A percentile compares a stretch with the other conserved stretches of the same genome.
Evolutionary conservation across 2,888 invertebrate genomes (phyloP).

Genomic region (Automeris io): DNA sequence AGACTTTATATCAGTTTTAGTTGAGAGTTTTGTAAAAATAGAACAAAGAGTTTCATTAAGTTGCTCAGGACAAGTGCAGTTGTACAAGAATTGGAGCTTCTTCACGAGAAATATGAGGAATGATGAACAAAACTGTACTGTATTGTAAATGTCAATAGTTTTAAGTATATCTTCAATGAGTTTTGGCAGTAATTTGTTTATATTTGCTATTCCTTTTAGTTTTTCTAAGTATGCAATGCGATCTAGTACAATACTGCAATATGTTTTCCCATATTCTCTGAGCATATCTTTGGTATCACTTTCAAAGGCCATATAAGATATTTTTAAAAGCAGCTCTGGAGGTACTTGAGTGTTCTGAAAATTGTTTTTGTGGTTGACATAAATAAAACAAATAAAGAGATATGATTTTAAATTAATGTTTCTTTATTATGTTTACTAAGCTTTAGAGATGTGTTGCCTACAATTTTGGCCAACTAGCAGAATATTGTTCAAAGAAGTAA

Average conservation of each 20-base stretch:
- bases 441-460: too few species aligned
- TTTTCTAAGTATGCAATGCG: slow-evolving; percentile 48
- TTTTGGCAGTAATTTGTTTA: slow-evolving; percentile 47
- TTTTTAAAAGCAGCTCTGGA: slow-evolving; percentile 50
- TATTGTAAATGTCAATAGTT: slow-evolving; percentile 44
- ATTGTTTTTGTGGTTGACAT: not conserved
- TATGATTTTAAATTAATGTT: too few species aligned
- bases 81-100: slow-evolving; percentile 46
- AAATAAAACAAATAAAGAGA: too few species aligned
- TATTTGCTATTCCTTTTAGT: slow-evolving; percentile 33
- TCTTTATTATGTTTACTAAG: too few species aligned
- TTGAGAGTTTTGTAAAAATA: slow-evolving; percentile 38
- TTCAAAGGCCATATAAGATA: slow-evolving; percentile 60
- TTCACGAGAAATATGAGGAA: slow-evolving; percentile 45
- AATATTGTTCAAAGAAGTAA: too few species aligned
- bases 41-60: slow-evolving; percentile 30
- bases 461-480: too few species aligned
- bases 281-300: slow-evolving; percentile 33
- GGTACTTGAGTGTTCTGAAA: slow-evolving; percentile 44
- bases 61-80: slow-evolving; percentile 27
- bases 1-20: slow-evolving; percentile 29
- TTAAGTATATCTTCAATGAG: slow-evolving; percentile 42
- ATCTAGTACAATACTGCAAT: slow-evolving; percentile 57
- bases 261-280: slow-evolving; percentile 50
- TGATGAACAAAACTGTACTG: slow-evolving; percentile 39